phyloP scores from a whole-genome alignment of 2,888 invertebrate genomes.

The Plebejus argus region DNA sequence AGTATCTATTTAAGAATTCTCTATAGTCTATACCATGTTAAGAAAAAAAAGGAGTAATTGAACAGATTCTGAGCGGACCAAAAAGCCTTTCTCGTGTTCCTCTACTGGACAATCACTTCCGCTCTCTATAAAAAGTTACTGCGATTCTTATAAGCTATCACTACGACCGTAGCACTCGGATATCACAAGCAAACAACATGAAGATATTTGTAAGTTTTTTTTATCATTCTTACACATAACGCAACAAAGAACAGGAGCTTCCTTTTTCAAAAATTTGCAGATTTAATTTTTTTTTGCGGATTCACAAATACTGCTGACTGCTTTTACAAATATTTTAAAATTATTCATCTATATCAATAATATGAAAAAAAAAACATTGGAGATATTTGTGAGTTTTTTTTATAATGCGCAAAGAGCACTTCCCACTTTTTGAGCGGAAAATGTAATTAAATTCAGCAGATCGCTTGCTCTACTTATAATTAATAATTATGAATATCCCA shows the following conservation, averaged over 20 bases:
- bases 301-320: no score
- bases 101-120: conserved; percentile 70
- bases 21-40: conserved; percentile 15
- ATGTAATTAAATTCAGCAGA: no score
- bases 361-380: no score
- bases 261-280: no score
- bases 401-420: no score
- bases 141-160: conserved; percentile 63
- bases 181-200: conserved; percentile 58
- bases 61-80: conserved; percentile 49
- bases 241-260: background rate
- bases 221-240: conserved; percentile 13
- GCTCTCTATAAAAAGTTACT: conserved; percentile 71
- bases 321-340: no score
- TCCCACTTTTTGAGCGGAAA: no score
- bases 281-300: no score
- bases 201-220: conserved; percentile 68
- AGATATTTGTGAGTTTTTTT: no score
- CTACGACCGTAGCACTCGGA: conserved; percentile 47
- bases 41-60: conserved; percentile 36
- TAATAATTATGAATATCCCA: no score
- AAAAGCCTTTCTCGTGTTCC: conserved; percentile 62
- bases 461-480: no score
- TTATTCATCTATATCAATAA: no score
- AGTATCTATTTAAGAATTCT: background rate